These are phyloP conservation scores for Pherbina coryleti DNA, from an alignment of 2,888 invertebrate species.

Conservation along the genomic window DNA sequence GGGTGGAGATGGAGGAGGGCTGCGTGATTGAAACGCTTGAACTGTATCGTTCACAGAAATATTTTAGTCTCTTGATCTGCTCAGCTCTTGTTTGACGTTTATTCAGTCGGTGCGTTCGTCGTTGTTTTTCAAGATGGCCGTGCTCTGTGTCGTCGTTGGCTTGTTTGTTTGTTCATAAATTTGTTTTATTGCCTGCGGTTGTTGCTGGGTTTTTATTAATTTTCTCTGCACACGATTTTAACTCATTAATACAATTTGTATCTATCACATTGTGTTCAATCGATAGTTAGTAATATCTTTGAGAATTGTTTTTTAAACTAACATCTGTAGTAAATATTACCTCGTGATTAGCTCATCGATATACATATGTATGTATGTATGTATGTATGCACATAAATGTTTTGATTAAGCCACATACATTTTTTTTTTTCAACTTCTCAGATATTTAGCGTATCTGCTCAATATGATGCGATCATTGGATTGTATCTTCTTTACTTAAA, in stretches of 20 bases:
- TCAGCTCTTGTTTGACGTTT: neutral
- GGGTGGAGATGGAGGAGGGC: conserved; percentile 16
- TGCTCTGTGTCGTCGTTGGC: conserved; percentile 33
- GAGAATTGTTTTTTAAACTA: too few relatives aligned
- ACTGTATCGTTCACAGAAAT: conserved; percentile 22
- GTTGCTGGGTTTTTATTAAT: neutral
- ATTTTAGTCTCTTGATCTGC: neutral
- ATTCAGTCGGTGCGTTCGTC: conserved; percentile 4
- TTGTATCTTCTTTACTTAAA: too few relatives aligned
- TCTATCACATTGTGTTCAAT: conserved; percentile 22
- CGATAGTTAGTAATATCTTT: neutral
- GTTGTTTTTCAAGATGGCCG: conserved; percentile 53
- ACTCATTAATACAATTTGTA: neutral
- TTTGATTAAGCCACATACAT: too few relatives aligned
- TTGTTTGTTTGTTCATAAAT: neutral
- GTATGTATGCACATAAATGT: too few relatives aligned
- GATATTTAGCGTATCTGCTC: too few relatives aligned
- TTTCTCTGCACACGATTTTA: conserved; percentile 6
- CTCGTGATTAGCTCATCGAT: too few relatives aligned
- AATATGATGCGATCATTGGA: too few relatives aligned
- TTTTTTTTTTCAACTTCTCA: too few relatives aligned
- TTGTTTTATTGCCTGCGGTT: neutral
- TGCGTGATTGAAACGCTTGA: neutral
- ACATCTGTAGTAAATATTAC: too few relatives aligned
- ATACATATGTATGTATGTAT: too few relatives aligned